A percentile compares a stretch with the other conserved stretches of the same genome.
Conservation (phyloP, 2,797 vertebrate species). For the Todus mexicanus region DNA sequence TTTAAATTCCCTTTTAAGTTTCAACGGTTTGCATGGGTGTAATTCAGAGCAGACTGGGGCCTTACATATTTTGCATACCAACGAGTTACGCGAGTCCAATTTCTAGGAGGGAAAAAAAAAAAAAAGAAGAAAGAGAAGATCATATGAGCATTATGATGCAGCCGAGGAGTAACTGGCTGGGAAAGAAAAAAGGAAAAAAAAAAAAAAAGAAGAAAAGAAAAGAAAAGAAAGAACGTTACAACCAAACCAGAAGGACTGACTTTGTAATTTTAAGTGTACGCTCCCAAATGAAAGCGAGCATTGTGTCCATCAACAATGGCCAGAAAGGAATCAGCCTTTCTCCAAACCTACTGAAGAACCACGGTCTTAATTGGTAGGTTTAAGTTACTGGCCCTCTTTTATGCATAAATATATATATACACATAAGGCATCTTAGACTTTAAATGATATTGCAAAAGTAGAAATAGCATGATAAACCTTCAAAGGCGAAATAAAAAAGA, state of each 20-base stretch:
- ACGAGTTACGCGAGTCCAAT: neutral
- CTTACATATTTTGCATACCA: conserved; percentile 46
- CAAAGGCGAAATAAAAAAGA: conserved; percentile 72
- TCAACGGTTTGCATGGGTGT: neutral
- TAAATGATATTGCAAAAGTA: conserved; percentile 59
- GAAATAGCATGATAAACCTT: conserved; percentile 65
- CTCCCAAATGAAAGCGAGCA: neutral
- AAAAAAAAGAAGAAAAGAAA: neutral
- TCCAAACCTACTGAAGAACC: neutral
- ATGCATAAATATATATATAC: neutral
- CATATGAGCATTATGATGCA: neutral
- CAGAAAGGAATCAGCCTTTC: neutral
- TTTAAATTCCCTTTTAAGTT: conserved; percentile 43
- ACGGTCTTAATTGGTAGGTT: conserved; percentile 23
- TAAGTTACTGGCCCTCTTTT: neutral
- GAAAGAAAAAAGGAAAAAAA: neutral
- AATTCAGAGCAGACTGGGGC: conserved; percentile 38
- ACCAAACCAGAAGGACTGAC: neutral
- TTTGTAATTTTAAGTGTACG: neutral
- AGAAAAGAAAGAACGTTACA: neutral
- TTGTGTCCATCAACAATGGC: neutral
- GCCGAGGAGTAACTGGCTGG: neutral
- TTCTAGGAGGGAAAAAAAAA: neutral
- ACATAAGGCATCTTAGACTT: conserved; percentile 25
- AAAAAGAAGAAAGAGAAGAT: no score